Evolutionary conservation across 2,888 invertebrate species (phyloP), one percentile per base, ranked within the genome.

Genomic region (Hymenopus coronatus): DNA sequence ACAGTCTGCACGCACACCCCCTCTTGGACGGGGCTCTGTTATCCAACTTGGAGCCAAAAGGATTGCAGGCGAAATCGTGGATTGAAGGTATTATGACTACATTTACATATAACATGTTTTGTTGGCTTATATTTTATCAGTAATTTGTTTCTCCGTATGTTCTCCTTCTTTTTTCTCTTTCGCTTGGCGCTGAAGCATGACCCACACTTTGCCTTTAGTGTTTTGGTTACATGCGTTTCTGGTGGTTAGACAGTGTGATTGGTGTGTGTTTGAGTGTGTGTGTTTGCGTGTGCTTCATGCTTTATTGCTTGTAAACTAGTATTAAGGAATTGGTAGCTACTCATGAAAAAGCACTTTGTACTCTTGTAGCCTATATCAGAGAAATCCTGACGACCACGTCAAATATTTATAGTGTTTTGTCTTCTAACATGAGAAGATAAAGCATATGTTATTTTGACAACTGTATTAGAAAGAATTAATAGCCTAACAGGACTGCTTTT

Each of bases 231-330:
- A 81, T 81, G 82, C 87, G 87, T 87, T 87, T 87, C 87, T 87
- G 87, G 87, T 87, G 28, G 82, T 87, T 87, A 87, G 87, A 82
- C 28, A 87, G 28, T n/a, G 27, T 46, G 46, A 46, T 27, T 85
- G 40, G 85, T 85, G 85, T 40, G 46, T 20, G 33, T 84, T n/a
- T 84, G 84, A 33, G 33, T 7, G 81, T 25, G 81, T 25, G 70
- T 86, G 82, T 81, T 81, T 25, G 87, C 1, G 30, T n/a, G 87
- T 87, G 40, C 27, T 85, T 85, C 40, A 85, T 46, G 85, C 85
- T 85, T 85, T 84, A 25, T 3, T 70, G 54, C 54, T 70, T 70
- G 54, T 20, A 70, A 20, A 15, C 6, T 70, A 70, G 54, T 70
- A 20, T 70, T 70, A 70, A 70, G 54, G 25, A 70, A 70, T 6